Conservation (phyloP, 2,113 vertebrate genomes). For the Cryptoleucopteryx plumbea region DNA sequence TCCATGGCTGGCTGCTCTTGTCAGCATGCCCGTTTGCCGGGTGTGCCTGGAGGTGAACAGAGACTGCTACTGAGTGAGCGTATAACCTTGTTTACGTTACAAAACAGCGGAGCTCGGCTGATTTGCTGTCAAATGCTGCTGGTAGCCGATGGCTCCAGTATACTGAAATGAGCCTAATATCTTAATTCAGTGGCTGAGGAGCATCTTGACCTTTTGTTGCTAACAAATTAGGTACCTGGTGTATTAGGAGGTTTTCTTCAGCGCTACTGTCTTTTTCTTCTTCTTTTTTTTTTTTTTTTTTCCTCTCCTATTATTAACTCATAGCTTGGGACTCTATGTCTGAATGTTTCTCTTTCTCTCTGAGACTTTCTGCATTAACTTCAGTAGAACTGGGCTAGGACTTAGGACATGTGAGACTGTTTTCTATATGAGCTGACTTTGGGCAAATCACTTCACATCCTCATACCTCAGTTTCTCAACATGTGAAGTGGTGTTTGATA, state of each 20-base stretch:
- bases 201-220: not conserved
- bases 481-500: not conserved
- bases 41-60: not conserved
- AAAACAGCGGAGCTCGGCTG: not conserved
- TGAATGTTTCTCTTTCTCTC: not conserved
- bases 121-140: not conserved
- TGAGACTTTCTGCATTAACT: not conserved
- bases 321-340: not conserved
- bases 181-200: not conserved
- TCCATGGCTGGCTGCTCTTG: not conserved
- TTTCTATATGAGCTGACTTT: not conserved
- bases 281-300: fast-evolving
- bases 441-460: not conserved
- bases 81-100: not conserved
- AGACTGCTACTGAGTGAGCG: not conserved
- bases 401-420: not conserved
- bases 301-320: not conserved
- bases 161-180: not conserved
- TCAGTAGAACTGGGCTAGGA: not conserved
- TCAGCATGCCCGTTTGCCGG: not conserved
- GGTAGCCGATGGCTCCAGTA: not conserved
- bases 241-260: not conserved
- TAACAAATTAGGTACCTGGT: not conserved
- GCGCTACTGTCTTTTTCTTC: not conserved
- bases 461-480: not conserved